Percentiles rank a stretch among this genome's conserved stretches.
Conservation (phyloP, 2,797 vertebrate species). For the Fundulus diaphanus region DNA sequence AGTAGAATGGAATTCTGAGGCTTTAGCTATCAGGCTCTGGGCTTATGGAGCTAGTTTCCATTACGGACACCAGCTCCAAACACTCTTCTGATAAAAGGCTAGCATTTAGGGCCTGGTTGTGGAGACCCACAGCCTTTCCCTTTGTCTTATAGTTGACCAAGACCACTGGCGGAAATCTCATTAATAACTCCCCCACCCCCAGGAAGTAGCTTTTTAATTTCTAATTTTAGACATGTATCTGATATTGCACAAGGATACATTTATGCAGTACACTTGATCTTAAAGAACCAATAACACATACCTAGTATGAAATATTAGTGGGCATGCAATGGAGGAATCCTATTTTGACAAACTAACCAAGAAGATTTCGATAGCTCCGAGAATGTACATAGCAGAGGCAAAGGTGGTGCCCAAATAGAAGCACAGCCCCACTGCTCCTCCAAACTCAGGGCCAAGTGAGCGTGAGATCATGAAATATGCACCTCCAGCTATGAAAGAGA, state of each 20-base stretch:
- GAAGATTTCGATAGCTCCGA: constrained; percentile 97
- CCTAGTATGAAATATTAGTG: constrained; percentile 1
- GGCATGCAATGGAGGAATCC: not conserved
- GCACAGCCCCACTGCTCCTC: constrained; percentile 96
- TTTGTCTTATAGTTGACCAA: not conserved
- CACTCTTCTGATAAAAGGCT: not conserved
- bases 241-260: not conserved
- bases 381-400: constrained; percentile 97
- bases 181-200: not conserved
- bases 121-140: not conserved
- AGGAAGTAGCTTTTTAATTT: too few relatives aligned
- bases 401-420: constrained; percentile 99
- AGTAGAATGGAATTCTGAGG: not conserved
- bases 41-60: not conserved
- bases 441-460: constrained; percentile 97
- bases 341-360: constrained; percentile 84
- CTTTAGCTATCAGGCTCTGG: not conserved
- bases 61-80: not conserved
- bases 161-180: not conserved
- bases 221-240: not conserved
- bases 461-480: constrained; percentile 99
- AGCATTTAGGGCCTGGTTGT: not conserved
- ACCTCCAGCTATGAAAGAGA: constrained; percentile 87
- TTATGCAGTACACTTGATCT: not conserved
- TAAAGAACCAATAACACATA: not conserved